phyloP scores from a whole-genome alignment of 2,888 invertebrate species.

The Melanargia galathea region DNA sequence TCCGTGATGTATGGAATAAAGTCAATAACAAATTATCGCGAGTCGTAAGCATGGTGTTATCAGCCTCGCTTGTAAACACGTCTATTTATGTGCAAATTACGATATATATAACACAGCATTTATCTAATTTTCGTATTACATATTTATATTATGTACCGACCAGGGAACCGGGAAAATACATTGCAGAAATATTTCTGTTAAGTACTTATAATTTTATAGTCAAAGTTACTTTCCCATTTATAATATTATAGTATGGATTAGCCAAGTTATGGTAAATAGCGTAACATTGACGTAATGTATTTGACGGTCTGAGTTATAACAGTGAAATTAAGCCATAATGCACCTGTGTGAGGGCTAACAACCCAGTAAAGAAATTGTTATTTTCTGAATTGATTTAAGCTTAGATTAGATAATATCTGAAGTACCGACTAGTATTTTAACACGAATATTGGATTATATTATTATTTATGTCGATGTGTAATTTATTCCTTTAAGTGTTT shows the following conservation, averaged over 20 bases:
- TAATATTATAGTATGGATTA: too few species aligned
- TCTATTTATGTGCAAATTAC: slow-evolving; percentile 30
- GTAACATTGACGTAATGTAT: too few species aligned
- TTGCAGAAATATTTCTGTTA: neutral
- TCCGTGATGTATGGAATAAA: slow-evolving; percentile 29
- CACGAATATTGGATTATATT: neutral
- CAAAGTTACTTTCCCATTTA: too few species aligned
- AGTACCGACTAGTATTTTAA: neutral
- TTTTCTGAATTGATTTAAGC: neutral
- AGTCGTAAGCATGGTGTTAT: slow-evolving; percentile 23
- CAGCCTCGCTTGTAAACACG: slow-evolving; percentile 27
- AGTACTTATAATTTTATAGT: neutral
- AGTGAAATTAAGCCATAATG: too few species aligned
- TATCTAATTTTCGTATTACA: slow-evolving; percentile 22
- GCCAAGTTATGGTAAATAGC: too few species aligned
- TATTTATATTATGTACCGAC: neutral
- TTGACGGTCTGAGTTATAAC: too few species aligned
- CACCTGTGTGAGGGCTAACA: too few species aligned
- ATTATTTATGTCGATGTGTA: neutral
- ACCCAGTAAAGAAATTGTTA: neutral
- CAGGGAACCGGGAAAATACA: slow-evolving; percentile 14
- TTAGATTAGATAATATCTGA: neutral
- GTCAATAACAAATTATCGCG: slow-evolving; percentile 31
- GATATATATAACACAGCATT: slow-evolving; percentile 22
- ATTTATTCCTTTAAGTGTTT: neutral